Evolutionary conservation across 2,888 invertebrate species (phyloP).

Genomic region (Anorthoa munda): DNA sequence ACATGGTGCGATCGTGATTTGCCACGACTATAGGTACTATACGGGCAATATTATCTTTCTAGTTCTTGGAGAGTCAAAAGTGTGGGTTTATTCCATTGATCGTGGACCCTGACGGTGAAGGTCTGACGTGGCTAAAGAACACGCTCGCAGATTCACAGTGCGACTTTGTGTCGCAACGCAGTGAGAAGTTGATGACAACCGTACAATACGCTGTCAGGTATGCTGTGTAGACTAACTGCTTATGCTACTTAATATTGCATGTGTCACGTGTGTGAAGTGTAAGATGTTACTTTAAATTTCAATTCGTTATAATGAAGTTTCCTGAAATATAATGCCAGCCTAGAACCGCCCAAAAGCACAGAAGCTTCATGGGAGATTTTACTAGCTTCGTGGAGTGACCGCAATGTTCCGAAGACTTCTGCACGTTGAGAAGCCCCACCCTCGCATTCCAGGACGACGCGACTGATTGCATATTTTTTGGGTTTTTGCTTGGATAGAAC

Average conservation of each 20-base stretch:
- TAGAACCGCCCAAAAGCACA: too few species aligned
- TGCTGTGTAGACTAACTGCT: constrained; percentile 1
- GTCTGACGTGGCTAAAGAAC: constrained; percentile 95
- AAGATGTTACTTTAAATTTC: background rate
- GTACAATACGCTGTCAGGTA: constrained; percentile 94
- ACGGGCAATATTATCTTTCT: constrained; percentile 15
- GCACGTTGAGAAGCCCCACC: too few species aligned
- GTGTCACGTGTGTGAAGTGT: background rate
- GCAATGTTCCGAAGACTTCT: too few species aligned
- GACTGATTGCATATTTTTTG: too few species aligned
- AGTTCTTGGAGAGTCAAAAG: constrained; percentile 80
- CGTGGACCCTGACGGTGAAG: constrained; percentile 97
- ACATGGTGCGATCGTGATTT: background rate
- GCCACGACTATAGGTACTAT: background rate
- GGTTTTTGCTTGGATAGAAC: too few species aligned
- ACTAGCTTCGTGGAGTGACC: too few species aligned
- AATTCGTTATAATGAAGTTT: too few species aligned
- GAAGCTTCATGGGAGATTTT: too few species aligned
- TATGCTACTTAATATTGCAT: background rate
- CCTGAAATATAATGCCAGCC: too few species aligned
- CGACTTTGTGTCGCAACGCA: constrained; percentile 95
- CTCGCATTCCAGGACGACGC: too few species aligned
- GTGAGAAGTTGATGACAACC: constrained; percentile 93
- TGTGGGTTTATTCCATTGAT: constrained; percentile 94
- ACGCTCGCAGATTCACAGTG: constrained; percentile 92